Evolutionary conservation across 2,888 invertebrate species (phyloP).

Genomic region (Taphrorychus bicolor): DNA sequence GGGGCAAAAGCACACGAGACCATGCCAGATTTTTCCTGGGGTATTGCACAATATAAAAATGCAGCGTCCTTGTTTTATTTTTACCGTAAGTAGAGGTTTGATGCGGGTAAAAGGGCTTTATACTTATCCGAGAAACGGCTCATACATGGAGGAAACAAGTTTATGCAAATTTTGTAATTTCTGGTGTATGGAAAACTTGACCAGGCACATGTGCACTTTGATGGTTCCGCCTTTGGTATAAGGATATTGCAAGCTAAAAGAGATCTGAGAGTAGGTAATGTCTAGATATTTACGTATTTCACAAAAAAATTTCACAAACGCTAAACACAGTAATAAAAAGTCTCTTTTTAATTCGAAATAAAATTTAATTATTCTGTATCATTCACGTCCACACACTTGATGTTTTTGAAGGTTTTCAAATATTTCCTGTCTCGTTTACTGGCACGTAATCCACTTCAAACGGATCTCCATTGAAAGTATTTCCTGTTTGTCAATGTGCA

Average conservation of each 20-base stretch:
- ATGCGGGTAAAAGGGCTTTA: slow-evolving; percentile 4
- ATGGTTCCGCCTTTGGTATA: not conserved
- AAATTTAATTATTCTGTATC: no score
- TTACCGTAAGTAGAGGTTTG: slow-evolving; percentile 2
- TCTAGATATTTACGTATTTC: no score
- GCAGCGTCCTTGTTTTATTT: not conserved
- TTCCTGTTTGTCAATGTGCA: slow-evolving; percentile 21
- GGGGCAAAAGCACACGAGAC: not conserved
- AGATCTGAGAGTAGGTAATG: no score
- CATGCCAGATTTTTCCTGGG: slow-evolving; percentile 5
- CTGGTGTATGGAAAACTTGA: slow-evolving; percentile 1
- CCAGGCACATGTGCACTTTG: slow-evolving; percentile 1
- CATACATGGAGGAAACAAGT: slow-evolving; percentile 3
- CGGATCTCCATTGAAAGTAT: slow-evolving; percentile 28
- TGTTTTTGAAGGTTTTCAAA: not conserved
- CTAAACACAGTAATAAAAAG: no score
- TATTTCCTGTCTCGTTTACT: slow-evolving; percentile 14
- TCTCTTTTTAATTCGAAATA: no score
- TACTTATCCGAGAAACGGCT: slow-evolving; percentile 2
- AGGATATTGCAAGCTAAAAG: no score
- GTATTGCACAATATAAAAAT: not conserved
- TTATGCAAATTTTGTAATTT: slow-evolving; percentile 6
- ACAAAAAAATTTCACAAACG: no score
- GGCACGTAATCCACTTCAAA: slow-evolving; percentile 15
- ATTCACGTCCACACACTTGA: no score